A percentile compares a stretch with the other conserved stretches of the same genome.
Evolutionary conservation across 1,140 invertebrate species (phyloP).

Genomic region (Drosophila miranda): DNA sequence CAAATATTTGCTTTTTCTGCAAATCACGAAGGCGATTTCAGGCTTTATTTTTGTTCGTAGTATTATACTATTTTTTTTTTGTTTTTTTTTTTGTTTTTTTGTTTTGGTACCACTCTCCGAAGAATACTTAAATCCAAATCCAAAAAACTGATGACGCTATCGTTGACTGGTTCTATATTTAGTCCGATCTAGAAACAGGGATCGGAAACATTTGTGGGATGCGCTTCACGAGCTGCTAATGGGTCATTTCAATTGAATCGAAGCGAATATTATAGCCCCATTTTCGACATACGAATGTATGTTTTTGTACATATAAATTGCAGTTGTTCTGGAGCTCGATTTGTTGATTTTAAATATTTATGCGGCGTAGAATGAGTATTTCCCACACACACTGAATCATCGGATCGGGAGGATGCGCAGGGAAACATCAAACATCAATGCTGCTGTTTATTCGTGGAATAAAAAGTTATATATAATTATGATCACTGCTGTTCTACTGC

Average conservation of each 20-base stretch:
- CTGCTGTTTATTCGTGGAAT: conserved; percentile 20
- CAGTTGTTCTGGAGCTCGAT: conserved; percentile 10
- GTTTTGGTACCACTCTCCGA: conserved; percentile 11
- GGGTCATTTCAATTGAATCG: conserved; percentile 69
- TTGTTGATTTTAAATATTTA: conserved; percentile 31
- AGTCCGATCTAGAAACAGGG: conserved; percentile 39
- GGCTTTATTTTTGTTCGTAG: conserved; percentile 8
- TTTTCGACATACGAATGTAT: conserved; percentile 9
- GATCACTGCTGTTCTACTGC: background rate
- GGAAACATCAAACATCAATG: conserved; percentile 55
- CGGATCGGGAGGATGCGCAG: background rate
- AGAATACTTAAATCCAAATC: background rate
- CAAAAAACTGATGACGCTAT: conserved; percentile 64
- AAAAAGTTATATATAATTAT: background rate
- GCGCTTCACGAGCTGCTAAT: conserved; percentile 76
- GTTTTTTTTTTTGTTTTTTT: conserved; percentile 13
- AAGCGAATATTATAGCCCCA: conserved; percentile 41
- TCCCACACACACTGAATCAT: conserved; percentile 32
- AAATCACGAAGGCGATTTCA: conserved; percentile 52
- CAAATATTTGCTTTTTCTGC: conserved; percentile 77
- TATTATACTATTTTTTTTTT: conserved; percentile 16
- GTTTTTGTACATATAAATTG: conserved; percentile 19
- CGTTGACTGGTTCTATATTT: conserved; percentile 60
- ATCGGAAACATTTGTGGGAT: conserved; percentile 42
- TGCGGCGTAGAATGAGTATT: conserved; percentile 32